Evolutionary conservation across 1,140 invertebrate genomes (phyloP), one percentile per base, ranked within the genome.

Genomic region (Drosophila tristis): DNA sequence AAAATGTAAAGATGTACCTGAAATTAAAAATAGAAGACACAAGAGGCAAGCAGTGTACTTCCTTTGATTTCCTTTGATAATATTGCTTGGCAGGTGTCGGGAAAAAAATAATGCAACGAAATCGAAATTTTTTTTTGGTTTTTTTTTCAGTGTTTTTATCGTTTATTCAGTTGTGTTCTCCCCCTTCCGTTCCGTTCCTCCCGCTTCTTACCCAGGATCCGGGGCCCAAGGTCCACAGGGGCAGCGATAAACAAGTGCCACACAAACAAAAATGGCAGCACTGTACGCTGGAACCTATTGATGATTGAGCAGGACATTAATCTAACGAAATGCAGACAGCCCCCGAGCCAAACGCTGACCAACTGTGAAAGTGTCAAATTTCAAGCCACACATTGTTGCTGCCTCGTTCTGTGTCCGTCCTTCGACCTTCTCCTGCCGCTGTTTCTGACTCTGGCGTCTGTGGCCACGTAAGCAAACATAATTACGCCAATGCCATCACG

Each of bases 351-450:
- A 87, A 82, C 82, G 79, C 82, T 87, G 82, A 89, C 82, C 82
- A 87, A 87, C 82, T 87, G 82, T 89, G 82, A 87, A 87, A 87
- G 82, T 87, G 82, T 87, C 82, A 87, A 87, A 87, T 89, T 87
- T 87, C 82, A 82, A 82, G 82, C 78, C 82, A 82, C 84, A 87
- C 58, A 56, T 54, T 70, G 74, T 68, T 73, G 80, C 35, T 39
- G 35, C 35, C 31, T 35, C 31, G 55, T 65, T 78, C 60, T 59
- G 67, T 62, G 54, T 48, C 39, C 48, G 66, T 39, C 53, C 39
- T 31, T 48, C 20, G 15, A 25, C 11, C 9, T 8, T 39, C 44
- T 71, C 25, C 39, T 71, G 65, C 20, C 2, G 20, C 20, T 20
- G 20, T 20, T 20, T 39, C n/a, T 60, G 48, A 44, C 64, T 60